These are phyloP conservation scores for Smittia aterrima DNA, from an alignment of 2,888 invertebrate species.

Conservation along the genomic window DNA sequence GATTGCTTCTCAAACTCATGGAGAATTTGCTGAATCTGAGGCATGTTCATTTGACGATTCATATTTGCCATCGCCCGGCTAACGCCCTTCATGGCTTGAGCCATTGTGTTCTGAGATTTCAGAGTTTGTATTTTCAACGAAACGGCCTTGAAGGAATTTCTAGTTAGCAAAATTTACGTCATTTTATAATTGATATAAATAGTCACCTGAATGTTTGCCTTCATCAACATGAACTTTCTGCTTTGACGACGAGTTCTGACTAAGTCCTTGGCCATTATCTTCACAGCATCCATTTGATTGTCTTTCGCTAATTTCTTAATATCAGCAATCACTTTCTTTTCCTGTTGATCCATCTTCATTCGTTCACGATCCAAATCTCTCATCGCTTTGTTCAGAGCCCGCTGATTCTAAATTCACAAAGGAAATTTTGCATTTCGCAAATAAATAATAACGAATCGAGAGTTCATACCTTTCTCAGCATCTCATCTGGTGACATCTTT, in stretches of 20 bases:
- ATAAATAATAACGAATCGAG: background rate
- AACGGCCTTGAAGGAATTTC: slow-evolving; percentile 62
- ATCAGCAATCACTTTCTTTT: slow-evolving; percentile 96
- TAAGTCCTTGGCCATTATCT: slow-evolving; percentile 98
- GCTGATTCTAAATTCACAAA: slow-evolving; percentile 66
- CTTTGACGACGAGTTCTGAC: slow-evolving; percentile 93
- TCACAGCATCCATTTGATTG: slow-evolving; percentile 99
- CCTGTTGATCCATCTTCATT: slow-evolving; percentile 95
- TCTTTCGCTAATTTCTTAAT: slow-evolving; percentile 99
- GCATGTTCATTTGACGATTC: slow-evolving; percentile 95
- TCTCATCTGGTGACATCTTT: slow-evolving; percentile 93
- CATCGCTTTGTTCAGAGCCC: slow-evolving; percentile 97
- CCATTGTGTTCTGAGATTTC: slow-evolving; percentile 98
- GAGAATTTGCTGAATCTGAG: slow-evolving; percentile 96
- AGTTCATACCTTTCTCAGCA: slow-evolving; percentile 76
- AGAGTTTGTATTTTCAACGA: slow-evolving; percentile 96
- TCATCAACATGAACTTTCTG: slow-evolving; percentile 99
- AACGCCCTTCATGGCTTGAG: slow-evolving; percentile 98
- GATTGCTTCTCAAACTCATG: slow-evolving; percentile 99
- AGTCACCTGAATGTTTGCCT: slow-evolving; percentile 85
- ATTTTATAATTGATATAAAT: background rate
- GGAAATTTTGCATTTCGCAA: background rate
- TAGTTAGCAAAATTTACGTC: background rate
- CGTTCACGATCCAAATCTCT: slow-evolving; percentile 93
- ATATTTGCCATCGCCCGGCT: slow-evolving; percentile 97